These are phyloP conservation scores for Petromus typicus DNA, from an alignment of 2,113 vertebrate species.

Conservation along the genomic window DNA sequence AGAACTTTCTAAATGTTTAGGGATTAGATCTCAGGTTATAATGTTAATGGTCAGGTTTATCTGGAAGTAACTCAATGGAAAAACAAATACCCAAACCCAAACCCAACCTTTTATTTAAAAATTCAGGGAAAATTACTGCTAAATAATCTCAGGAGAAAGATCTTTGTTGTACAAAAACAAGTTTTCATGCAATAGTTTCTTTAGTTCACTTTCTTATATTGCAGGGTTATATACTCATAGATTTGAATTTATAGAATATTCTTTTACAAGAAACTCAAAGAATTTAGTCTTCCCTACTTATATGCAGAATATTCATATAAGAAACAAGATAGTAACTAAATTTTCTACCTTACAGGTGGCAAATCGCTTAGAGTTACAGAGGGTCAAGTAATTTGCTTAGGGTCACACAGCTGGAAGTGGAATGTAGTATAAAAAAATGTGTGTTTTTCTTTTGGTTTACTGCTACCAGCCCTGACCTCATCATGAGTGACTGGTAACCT, in stretches of 20 bases:
- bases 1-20: conserved; percentile 61
- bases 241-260: neutral
- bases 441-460: neutral
- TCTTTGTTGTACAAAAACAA: conserved; percentile 18
- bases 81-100: neutral
- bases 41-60: neutral
- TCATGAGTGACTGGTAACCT: neutral
- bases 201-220: neutral
- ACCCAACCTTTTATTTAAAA: neutral
- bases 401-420: neutral
- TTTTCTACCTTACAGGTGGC: neutral
- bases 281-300: conserved; percentile 31
- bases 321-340: neutral
- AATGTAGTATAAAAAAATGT: neutral
- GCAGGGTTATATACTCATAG: neutral
- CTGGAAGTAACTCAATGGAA: conserved; percentile 1
- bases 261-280: neutral
- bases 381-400: neutral
- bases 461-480: neutral
- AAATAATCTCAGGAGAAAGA: neutral
- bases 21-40: conserved; percentile 6
- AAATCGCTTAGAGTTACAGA: neutral
- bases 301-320: neutral
- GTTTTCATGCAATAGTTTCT: neutral
- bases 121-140: neutral